These are phyloP conservation scores for Reticulitermes lucifugus DNA, from an alignment of 2,888 invertebrate species.

Conservation along the genomic window DNA sequence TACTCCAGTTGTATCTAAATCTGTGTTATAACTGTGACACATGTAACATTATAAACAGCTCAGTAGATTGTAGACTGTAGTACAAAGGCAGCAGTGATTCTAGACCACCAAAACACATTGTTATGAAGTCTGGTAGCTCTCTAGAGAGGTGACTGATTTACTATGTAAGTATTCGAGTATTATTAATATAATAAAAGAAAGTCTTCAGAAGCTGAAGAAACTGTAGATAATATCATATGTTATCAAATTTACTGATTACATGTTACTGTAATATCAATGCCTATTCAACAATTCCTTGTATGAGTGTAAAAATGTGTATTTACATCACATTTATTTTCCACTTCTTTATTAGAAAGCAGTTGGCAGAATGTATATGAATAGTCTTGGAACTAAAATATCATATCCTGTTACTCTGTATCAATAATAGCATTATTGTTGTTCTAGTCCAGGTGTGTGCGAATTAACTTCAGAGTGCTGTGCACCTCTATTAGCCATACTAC, in stretches of 20 bases:
- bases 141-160: not conserved
- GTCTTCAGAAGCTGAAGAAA: not conserved
- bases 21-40: not conserved
- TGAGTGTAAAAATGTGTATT: not conserved
- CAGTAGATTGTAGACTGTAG: conserved; percentile 1
- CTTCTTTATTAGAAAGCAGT: not conserved
- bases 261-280: not conserved
- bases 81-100: not conserved
- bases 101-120: not conserved
- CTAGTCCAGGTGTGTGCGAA: conserved; percentile 36
- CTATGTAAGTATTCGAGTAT: not conserved
- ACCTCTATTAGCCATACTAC: not conserved
- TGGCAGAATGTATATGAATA: not conserved
- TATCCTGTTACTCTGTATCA: not conserved
- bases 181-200: not conserved
- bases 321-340: not conserved
- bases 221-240: not conserved
- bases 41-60: not conserved
- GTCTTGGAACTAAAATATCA: not conserved
- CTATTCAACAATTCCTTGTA: not conserved
- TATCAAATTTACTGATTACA: not conserved
- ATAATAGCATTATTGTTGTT: not conserved
- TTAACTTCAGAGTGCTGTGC: conserved; percentile 8
- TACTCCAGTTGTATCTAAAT: not conserved
- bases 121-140: not conserved